Evolutionary conservation across 2,888 invertebrate species (phyloP), one percentile per base, ranked within the genome.

Genomic region (Ornithoptera alexandrae): DNA sequence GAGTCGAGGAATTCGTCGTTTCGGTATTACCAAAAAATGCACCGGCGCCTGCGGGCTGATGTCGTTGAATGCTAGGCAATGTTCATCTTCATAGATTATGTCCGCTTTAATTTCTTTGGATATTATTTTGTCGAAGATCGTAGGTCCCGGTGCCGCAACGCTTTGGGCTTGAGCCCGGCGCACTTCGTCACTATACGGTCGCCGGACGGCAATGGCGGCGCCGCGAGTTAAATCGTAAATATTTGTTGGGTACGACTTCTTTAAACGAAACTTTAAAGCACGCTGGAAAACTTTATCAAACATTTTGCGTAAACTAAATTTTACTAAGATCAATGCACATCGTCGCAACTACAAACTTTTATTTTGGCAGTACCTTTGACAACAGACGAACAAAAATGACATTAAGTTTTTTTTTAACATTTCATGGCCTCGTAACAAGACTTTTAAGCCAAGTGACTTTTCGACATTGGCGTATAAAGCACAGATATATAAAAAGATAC

Each of bases 21-120:
- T 96, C 0, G 97, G 97, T 74, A 97, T 96, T 7, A 97, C 96
- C 8, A 97, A 90, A 81, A 97, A 97, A 86, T 97, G 97, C 0
- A 94, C 94, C 0, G 97, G 97, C 0, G 97, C 97, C 83, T 97
- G 97, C 0, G 97, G 96, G 57, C 93, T 89, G 5, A 96, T 88
- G 85, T 97, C 97, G 77, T 96, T 95, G 85, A 97, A 97, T 1
- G 97, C 97, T 64, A 97, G 84, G 81, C 96, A 96, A 80, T 94
- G 84, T 1, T 97, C 95, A 88, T 97, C 97, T 83, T 97, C 97
- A 83, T 95, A 96, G 74, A 97, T 94, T 64, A 97, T 95, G 78
- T 97, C 95, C 0, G 97, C 96, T 71, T 96, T 95, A 67, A 97
- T 95, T 84, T 96, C 94, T 79, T 95, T 96, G 0, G 95, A 93